Percentiles rank a stretch among this genome's conserved stretches.
These are phyloP conservation scores for Silurus glanis DNA, from an alignment of 2,113 vertebrate species.

Conservation along the genomic window DNA sequence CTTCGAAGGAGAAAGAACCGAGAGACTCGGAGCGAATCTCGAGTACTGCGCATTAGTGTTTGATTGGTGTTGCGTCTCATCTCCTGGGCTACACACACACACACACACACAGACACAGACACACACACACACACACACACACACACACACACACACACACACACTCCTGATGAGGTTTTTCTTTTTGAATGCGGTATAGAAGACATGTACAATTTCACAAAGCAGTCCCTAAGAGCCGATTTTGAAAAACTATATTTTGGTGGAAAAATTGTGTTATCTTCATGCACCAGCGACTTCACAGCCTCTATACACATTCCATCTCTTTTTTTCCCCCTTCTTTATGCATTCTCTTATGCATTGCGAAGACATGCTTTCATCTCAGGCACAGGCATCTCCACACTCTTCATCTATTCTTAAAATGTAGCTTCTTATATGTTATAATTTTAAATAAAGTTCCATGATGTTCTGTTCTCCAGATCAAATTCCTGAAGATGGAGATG, in stretches of 20 bases:
- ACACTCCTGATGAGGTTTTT: slow-evolving; percentile 29
- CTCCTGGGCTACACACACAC: slow-evolving; percentile 28
- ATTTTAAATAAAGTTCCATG: neutral
- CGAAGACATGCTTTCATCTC: neutral
- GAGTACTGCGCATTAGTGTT: slow-evolving; percentile 43
- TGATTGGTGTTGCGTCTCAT: slow-evolving; percentile 49
- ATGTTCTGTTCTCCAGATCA: slow-evolving; percentile 76
- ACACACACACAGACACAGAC: too few relatives aligned
- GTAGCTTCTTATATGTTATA: too few relatives aligned
- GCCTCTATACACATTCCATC: neutral
- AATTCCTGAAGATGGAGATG: slow-evolving; percentile 95
- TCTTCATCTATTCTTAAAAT: neutral
- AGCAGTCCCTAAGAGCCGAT: neutral
- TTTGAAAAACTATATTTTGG: neutral
- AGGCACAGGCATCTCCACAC: neutral
- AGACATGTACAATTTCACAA: neutral
- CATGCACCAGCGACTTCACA: neutral
- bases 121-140: too few relatives aligned
- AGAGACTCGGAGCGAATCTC: slow-evolving; percentile 44
- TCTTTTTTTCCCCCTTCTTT: neutral
- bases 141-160: neutral
- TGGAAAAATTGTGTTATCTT: neutral
- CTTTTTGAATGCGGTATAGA: neutral
- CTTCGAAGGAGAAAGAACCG: slow-evolving; percentile 18
- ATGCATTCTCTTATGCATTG: neutral